These are phyloP conservation scores for Ceraclea dissimilis DNA, from an alignment of 2,888 invertebrate genomes.

Conservation along the genomic window DNA sequence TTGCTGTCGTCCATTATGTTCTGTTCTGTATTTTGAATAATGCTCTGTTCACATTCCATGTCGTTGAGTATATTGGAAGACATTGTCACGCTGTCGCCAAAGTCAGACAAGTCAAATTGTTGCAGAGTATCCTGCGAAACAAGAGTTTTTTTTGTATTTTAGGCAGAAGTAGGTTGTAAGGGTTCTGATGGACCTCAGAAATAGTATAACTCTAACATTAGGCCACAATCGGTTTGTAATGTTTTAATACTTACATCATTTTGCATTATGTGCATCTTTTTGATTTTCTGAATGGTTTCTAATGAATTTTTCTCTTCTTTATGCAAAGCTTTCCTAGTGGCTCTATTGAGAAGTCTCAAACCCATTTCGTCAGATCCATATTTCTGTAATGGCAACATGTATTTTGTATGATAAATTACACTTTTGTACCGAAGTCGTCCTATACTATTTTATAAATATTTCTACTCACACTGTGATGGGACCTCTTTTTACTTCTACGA, in stretches of 20 bases:
- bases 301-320: slow-evolving; percentile 16
- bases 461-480: slow-evolving; percentile 7
- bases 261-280: slow-evolving; percentile 8
- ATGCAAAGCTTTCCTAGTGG: slow-evolving; percentile 10
- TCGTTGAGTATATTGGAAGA: background rate
- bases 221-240: too few species aligned
- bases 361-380: slow-evolving; percentile 1
- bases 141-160: too few species aligned
- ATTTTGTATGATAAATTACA: too few species aligned
- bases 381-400: background rate
- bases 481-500: background rate
- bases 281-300: slow-evolving; percentile 15
- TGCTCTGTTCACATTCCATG: background rate
- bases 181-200: too few species aligned
- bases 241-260: background rate
- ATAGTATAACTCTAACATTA: too few species aligned
- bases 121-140: background rate
- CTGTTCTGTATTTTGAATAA: slow-evolving; percentile 34
- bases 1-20: slow-evolving; percentile 29
- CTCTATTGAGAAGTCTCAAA: slow-evolving; percentile 10
- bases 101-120: background rate
- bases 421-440: too few species aligned
- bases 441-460: too few species aligned
- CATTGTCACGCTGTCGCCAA: background rate
- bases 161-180: too few species aligned